These are phyloP conservation scores for Ammodytes dubius DNA, from an alignment of 2,113 vertebrate species.

Conservation along the genomic window DNA sequence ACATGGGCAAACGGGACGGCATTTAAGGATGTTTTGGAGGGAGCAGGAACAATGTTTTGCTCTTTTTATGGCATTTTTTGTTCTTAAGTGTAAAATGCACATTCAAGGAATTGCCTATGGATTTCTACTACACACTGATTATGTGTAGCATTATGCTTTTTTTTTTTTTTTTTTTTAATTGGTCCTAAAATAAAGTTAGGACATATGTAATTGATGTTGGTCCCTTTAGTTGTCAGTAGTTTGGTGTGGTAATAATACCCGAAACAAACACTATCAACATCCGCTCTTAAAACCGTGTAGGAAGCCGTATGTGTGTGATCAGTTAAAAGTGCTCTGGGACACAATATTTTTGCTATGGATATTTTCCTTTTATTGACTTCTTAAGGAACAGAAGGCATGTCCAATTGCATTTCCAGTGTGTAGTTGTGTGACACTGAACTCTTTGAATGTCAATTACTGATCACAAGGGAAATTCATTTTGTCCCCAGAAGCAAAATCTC, in stretches of 20 bases:
- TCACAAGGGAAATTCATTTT: neutral
- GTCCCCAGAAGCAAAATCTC: neutral
- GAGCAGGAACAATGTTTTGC: neutral
- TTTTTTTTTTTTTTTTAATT: slow-evolving; percentile 1
- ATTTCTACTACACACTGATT: neutral
- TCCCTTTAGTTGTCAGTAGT: neutral
- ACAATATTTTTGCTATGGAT: neutral
- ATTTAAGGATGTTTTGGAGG: slow-evolving; percentile 27
- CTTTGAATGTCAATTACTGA: neutral
- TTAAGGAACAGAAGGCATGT: neutral
- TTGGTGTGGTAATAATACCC: neutral
- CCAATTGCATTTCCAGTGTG: neutral
- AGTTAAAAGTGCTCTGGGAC: neutral
- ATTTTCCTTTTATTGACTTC: neutral
- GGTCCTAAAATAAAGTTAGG: neutral
- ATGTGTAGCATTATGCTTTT: neutral
- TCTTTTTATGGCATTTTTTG: neutral
- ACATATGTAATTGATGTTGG: neutral
- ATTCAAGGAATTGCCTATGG: neutral
- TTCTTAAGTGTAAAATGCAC: neutral
- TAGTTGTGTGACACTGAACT: neutral
- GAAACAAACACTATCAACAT: slow-evolving; percentile 1
- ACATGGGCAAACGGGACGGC: slow-evolving; percentile 4
- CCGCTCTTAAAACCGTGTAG: neutral
- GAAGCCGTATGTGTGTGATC: neutral